These are phyloP conservation scores for Caenorhabditis sp. DNA, from an alignment of 2,888 invertebrate species.

Conservation along the genomic window DNA sequence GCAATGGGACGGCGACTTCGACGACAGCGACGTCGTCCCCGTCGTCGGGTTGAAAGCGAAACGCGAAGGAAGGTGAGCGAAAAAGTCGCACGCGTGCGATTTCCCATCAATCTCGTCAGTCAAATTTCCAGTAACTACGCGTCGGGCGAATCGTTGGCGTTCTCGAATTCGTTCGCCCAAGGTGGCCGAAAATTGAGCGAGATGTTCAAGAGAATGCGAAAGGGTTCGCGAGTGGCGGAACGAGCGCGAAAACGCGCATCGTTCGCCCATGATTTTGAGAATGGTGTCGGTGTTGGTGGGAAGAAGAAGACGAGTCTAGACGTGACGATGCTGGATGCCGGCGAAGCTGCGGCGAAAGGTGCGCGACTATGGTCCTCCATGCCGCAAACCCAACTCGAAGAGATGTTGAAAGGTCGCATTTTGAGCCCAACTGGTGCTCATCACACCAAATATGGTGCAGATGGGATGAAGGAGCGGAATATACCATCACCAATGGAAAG, in stretches of 20 bases:
- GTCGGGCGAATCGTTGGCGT: conserved; percentile 45
- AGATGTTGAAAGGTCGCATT: conserved; percentile 26
- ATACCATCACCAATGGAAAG: conserved; percentile 4
- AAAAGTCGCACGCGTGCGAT: background rate
- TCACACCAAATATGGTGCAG: conserved; percentile 22
- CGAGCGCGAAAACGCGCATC: conserved; percentile 23
- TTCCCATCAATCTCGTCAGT: background rate
- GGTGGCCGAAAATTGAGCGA: conserved; percentile 43
- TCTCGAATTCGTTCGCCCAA: conserved; percentile 41
- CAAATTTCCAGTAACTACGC: conserved; percentile 21
- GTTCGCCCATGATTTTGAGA: conserved; percentile 20
- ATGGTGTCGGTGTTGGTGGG: background rate
- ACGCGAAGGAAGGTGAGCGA: conserved; percentile 27
- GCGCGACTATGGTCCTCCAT: conserved; percentile 33
- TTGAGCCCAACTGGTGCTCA: background rate
- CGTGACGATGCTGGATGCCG: background rate
- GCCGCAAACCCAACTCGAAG: conserved; percentile 37
- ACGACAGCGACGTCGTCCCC: conserved; percentile 50
- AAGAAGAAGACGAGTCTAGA: background rate
- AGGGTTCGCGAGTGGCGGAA: conserved; percentile 32
- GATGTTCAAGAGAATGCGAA: conserved; percentile 42
- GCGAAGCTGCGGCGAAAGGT: conserved; percentile 20
- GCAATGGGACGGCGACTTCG: conserved; percentile 41
- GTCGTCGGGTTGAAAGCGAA: conserved; percentile 37
- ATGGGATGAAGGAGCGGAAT: conserved; percentile 37